Evolutionary conservation across 1,140 invertebrate species (phyloP).

Genomic region (Himalopsyche phryganea): DNA sequence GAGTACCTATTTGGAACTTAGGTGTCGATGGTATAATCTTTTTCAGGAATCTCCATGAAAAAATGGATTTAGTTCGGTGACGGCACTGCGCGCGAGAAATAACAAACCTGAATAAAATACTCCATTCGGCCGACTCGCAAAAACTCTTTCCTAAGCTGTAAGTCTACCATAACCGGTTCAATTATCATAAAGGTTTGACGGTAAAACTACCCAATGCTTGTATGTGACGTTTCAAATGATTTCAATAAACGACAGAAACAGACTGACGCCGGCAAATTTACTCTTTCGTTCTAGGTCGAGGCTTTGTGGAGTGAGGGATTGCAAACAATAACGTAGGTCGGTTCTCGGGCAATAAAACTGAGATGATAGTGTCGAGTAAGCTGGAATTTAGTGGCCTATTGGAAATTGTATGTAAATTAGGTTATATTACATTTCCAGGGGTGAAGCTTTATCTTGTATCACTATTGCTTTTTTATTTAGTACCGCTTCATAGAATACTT

Average conservation of each 20-base stretch:
- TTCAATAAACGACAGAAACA: conserved; percentile 11
- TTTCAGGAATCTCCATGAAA: too few relatives aligned
- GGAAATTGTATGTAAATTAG: conserved; percentile 35
- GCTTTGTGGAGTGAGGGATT: neutral
- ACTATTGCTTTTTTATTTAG: conserved; percentile 13
- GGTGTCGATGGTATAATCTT: too few relatives aligned
- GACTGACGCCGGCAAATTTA: neutral
- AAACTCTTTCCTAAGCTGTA: conserved; percentile 17
- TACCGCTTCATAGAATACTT: neutral
- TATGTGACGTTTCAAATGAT: conserved; percentile 34
- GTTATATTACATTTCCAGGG: conserved; percentile 30
- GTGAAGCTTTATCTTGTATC: conserved; percentile 15
- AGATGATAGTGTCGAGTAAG: conserved; percentile 33
- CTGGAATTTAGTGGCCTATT: conserved; percentile 34
- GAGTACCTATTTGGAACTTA: too few relatives aligned
- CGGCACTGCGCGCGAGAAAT: neutral
- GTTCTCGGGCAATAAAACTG: conserved; percentile 3
- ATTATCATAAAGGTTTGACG: conserved; percentile 34
- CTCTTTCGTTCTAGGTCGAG: neutral
- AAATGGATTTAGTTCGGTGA: too few relatives aligned
- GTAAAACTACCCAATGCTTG: conserved; percentile 32
- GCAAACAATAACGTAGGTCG: conserved; percentile 10
- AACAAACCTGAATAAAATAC: conserved; percentile 3
- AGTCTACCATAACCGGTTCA: conserved; percentile 29
- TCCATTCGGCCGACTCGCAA: conserved; percentile 11